Evolutionary conservation across 2,113 vertebrate species (phyloP).

Genomic region (Cinclus cinclus): DNA sequence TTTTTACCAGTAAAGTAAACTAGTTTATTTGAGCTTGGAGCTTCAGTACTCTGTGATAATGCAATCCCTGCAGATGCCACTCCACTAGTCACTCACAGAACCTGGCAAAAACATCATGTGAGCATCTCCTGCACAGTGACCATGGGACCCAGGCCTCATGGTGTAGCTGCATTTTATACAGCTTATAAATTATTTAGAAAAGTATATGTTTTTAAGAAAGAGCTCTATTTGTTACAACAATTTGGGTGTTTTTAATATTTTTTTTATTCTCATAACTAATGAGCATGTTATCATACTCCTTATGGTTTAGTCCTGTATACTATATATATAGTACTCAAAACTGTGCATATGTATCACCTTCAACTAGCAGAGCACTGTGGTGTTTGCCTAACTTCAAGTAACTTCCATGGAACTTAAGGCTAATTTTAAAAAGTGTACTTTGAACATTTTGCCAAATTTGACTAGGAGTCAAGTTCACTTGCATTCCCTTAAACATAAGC

Average conservation of each 20-base stretch:
- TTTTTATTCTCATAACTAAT: constrained; percentile 18
- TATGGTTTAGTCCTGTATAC: neutral
- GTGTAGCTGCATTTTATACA: neutral
- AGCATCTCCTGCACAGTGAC: neutral
- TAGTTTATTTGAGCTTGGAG: neutral
- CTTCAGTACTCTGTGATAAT: neutral
- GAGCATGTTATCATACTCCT: neutral
- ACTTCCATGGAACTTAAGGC: neutral
- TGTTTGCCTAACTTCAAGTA: neutral
- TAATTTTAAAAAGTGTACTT: neutral
- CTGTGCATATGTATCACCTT: neutral
- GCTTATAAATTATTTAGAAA: neutral
- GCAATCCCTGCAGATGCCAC: neutral
- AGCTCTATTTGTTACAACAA: neutral
- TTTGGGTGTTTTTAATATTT: constrained; percentile 16
- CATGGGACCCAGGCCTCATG: neutral
- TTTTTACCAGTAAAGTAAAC: neutral
- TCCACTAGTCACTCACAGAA: neutral
- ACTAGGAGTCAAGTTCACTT: neutral
- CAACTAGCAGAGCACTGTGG: neutral
- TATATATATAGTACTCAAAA: neutral
- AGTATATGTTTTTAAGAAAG: neutral
- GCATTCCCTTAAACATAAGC: neutral
- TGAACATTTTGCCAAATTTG: neutral
- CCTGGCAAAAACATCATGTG: neutral